Conservation (phyloP, 2,888 invertebrate genomes). For the Carterocephalus palaemon region DNA sequence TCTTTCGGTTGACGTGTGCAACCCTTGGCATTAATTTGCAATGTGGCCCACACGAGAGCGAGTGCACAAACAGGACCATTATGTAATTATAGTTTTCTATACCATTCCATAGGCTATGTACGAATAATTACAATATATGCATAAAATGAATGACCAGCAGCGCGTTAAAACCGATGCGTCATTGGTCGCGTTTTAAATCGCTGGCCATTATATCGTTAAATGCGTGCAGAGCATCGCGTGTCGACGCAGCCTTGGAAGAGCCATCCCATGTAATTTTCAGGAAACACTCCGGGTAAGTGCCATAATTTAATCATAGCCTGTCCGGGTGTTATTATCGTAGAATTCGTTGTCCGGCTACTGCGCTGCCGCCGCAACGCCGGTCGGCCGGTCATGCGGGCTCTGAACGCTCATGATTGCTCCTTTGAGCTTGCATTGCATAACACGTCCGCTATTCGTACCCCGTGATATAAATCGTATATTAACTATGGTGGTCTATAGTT, state of each 20-base stretch:
- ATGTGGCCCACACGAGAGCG: constrained; percentile 4
- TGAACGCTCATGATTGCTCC: constrained; percentile 43
- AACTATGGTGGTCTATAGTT: no score
- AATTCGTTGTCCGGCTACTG: constrained; percentile 64
- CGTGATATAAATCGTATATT: no score
- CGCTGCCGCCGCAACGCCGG: constrained; percentile 42
- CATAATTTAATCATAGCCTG: constrained; percentile 78
- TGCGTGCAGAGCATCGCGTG: constrained; percentile 75
- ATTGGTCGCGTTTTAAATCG: constrained; percentile 68
- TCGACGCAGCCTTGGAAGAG: constrained; percentile 68
- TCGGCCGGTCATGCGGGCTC: constrained; percentile 41
- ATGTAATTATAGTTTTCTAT: constrained; percentile 36
- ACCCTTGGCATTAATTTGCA: constrained; percentile 18
- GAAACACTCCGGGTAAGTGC: constrained; percentile 74
- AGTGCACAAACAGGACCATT: constrained; percentile 26
- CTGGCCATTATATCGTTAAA: constrained; percentile 54
- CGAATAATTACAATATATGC: constrained; percentile 49
- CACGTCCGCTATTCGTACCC: constrained; percentile 30
- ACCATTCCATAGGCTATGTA: constrained; percentile 40
- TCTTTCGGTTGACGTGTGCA: constrained; percentile 11
- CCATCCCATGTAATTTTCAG: constrained; percentile 77
- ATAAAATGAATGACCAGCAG: constrained; percentile 53
- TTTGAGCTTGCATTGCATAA: constrained; percentile 33
- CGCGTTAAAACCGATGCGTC: constrained; percentile 74
- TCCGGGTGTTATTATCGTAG: constrained; percentile 70